phyloP scores from a whole-genome alignment of 2,888 invertebrate genomes.

The Tortricodes alternella region DNA sequence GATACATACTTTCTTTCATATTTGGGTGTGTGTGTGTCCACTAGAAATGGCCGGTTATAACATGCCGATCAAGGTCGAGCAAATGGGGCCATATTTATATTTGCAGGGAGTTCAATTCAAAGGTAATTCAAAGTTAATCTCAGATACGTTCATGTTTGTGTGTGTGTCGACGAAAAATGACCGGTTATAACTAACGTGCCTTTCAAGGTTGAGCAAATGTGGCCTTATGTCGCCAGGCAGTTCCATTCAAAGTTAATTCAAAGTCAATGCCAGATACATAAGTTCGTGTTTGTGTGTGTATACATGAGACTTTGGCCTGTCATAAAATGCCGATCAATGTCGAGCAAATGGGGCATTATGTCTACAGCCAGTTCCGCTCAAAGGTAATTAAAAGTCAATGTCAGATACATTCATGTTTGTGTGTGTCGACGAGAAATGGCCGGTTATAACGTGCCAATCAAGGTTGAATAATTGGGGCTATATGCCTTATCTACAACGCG shows the following conservation, averaged over 20 bases:
- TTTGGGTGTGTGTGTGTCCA: too few species aligned
- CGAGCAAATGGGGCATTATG: constrained; percentile 88
- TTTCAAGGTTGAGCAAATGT: constrained; percentile 85
- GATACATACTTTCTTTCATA: too few species aligned
- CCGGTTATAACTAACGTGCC: constrained; percentile 73
- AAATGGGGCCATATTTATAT: constrained; percentile 90
- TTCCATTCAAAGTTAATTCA: constrained; percentile 70
- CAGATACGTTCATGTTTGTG: too few species aligned
- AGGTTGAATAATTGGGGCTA: constrained; percentile 87
- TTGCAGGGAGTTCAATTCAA: constrained; percentile 83
- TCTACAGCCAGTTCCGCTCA: constrained; percentile 84
- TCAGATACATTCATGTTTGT: too few species aligned
- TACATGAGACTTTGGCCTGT: constrained; percentile 80
- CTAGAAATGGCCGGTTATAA: constrained; percentile 74
- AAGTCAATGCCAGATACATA: too few species aligned
- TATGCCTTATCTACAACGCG: too few species aligned
- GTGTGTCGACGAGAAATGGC: constrained; percentile 83
- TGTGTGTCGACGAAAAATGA: constrained; percentile 84
- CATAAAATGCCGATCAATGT: constrained; percentile 82
- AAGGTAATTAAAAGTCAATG: constrained; percentile 54
- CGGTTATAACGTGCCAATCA: constrained; percentile 77
- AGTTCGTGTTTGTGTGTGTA: too few species aligned
- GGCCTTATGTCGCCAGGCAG: constrained; percentile 89
- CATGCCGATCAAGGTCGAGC: constrained; percentile 83
- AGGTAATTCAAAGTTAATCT: constrained; percentile 49